These are phyloP conservation scores for Phacellophora camtschatica DNA, from an alignment of 30 jellyfish, hydroid and myxozoan genomes.

Conservation along the genomic window DNA sequence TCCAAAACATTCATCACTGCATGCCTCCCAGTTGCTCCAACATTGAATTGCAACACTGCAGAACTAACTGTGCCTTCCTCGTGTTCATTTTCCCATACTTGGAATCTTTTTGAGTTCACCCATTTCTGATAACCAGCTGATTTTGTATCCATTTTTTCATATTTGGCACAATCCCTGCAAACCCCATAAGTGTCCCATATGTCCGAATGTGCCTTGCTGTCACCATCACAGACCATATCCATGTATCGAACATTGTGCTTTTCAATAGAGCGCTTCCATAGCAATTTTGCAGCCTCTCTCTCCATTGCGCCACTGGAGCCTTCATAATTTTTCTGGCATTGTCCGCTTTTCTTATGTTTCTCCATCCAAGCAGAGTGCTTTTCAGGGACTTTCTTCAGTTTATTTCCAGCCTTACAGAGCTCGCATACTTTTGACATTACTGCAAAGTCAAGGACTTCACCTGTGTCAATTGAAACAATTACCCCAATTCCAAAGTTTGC, in stretches of 20 bases:
- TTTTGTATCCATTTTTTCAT: too few species aligned
- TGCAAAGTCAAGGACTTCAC: not conserved
- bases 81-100: not conserved
- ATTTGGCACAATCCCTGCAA: too few species aligned
- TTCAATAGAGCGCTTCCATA: not conserved
- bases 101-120: too few species aligned
- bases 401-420: not conserved
- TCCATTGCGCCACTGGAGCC: conserved; percentile 1
- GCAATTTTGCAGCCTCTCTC: not conserved
- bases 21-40: not conserved
- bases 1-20: not conserved
- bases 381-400: not conserved
- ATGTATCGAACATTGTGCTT: not conserved
- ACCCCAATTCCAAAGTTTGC: not conserved
- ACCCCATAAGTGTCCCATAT: too few species aligned
- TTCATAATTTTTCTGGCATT: not conserved
- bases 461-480: not conserved
- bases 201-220: too few species aligned
- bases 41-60: not conserved
- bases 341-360: not conserved
- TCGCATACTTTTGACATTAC: conserved; percentile 7
- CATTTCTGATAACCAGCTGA: too few species aligned
- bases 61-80: not conserved
- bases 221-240: too few species aligned
- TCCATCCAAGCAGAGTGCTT: not conserved